Evolutionary conservation across 2,797 vertebrate genomes (phyloP), one percentile per base, ranked within the genome.

Genomic region (Thripadectes ignobilis): DNA sequence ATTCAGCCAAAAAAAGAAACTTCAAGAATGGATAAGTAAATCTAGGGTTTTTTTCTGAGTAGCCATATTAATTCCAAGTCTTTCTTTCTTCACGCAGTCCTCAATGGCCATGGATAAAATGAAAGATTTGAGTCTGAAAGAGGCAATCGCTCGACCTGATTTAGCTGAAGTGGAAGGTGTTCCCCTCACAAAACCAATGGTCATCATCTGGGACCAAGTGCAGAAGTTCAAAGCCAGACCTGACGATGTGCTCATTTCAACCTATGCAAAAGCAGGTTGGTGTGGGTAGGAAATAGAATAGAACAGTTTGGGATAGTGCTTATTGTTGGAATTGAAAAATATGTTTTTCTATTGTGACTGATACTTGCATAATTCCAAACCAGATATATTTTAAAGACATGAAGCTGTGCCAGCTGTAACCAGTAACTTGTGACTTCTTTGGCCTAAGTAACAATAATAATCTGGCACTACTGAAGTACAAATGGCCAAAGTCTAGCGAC

Each of bases 261-360:
- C 97, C 48, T 98, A 98, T 7, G 89, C 96, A 94, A 98, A 98
- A 84, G 95, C 98, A 97, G 97, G 98, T 98, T 79, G 27, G 96
- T 97, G 30, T 59, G 24, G 10, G 26, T 11, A 72, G n/a, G 32
- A 92, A 77, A 80, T 7, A 52, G 10, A 69, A 72, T 0, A 54
- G 29, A 59, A 83, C 74, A n/a, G 7, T 34, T 48, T 67, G 29
- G 19, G 27, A 29, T 22, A 26, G 6, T 59, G 30, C 8, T 65
- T 46, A 26, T 36, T 69, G 23, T 32, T 78, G 66, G 43, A 71
- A 63, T 34, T 49, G 12, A 82, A 63, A 78, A 54, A 26, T 29
- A 3, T 18, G 5, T 10, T 74, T 83, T 83, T 41, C 58, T 66
- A 0, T 32, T 74, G 36, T 63, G 48, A 62, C 5, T 87, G 38